Conservation (phyloP, 1,140 invertebrate species). For the Mamestra configurata region DNA sequence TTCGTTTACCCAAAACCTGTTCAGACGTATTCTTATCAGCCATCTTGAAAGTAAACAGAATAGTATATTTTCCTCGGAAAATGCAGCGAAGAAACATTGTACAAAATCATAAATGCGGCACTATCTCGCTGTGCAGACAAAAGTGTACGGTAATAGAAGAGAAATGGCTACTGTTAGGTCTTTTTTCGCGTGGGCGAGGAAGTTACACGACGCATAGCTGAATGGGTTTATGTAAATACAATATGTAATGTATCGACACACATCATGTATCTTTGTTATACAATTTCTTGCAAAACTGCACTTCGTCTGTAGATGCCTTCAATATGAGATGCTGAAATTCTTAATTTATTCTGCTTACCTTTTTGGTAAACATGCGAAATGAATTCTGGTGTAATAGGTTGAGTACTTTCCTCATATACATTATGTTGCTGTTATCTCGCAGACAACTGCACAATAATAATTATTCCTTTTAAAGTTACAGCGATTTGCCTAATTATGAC, state of each 20-base stretch:
- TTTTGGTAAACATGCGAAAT: background rate
- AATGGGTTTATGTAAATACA: conserved; percentile 25
- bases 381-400: background rate
- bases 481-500: no score
- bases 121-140: background rate
- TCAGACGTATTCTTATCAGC: background rate
- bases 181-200: conserved; percentile 1
- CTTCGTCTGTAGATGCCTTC: background rate
- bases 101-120: conserved; percentile 23
- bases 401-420: background rate
- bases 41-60: conserved; percentile 6
- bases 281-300: conserved; percentile 15
- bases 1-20: background rate
- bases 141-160: background rate
- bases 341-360: background rate
- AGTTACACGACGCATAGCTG: background rate
- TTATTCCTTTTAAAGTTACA: no score
- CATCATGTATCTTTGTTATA: conserved; percentile 13
- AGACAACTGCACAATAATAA: no score
- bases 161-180: background rate
- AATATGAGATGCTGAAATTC: conserved; percentile 3
- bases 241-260: conserved; percentile 13
- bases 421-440: no score
- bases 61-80: conserved; percentile 18
- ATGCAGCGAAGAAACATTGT: conserved; percentile 1